These are phyloP conservation scores for Porites australiensis DNA, from an alignment of 64 coral and sea anemone genomes.

Conservation along the genomic window DNA sequence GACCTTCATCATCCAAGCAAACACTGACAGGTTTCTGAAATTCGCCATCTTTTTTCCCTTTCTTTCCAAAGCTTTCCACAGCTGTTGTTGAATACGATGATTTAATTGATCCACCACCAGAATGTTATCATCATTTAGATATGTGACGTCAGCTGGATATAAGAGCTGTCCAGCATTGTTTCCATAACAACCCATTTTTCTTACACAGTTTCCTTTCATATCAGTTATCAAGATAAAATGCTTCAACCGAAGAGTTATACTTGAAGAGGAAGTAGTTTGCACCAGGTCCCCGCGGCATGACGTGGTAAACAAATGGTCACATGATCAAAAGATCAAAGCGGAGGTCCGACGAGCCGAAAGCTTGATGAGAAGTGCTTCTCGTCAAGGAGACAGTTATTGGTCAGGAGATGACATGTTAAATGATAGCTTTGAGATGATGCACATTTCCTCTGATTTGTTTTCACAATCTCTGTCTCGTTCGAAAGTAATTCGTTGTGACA, in stretches of 20 bases:
- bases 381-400: too few relatives aligned
- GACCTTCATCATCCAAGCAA: not conserved
- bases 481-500: not conserved
- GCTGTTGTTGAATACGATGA: not conserved
- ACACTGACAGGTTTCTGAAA: not conserved
- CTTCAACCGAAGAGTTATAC: too few relatives aligned
- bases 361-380: too few relatives aligned
- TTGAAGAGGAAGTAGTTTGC: not conserved
- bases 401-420: not conserved
- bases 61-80: not conserved
- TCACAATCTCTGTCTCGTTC: not conserved
- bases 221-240: too few relatives aligned
- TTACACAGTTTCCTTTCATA: not conserved
- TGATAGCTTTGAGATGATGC: not conserved
- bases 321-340: too few relatives aligned
- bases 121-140: slow-evolving; percentile 28
- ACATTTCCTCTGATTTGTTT: not conserved
- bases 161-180: not conserved
- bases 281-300: not conserved
- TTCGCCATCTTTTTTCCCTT: not conserved
- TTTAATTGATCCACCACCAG: slow-evolving; percentile 13
- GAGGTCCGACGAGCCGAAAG: too few relatives aligned
- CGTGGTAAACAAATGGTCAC: not conserved
- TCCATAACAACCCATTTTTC: not conserved
- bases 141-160: not conserved